phyloP scores from a whole-genome alignment of 1,140 invertebrate genomes.

The Sycophaga agraensis region DNA sequence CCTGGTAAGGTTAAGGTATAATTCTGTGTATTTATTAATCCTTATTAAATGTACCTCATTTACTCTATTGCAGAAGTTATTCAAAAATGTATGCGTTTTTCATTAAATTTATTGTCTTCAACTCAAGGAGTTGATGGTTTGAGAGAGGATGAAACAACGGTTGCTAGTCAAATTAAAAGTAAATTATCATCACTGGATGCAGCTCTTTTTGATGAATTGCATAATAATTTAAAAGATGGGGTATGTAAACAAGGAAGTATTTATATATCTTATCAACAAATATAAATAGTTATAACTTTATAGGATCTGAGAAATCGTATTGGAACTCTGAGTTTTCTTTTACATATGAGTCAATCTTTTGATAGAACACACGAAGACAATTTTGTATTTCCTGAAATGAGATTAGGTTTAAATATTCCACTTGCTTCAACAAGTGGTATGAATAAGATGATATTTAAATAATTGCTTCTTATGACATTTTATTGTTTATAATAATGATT shows the following conservation, averaged over 20 bases:
- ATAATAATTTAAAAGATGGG: constrained; percentile 51
- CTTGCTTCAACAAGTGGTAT: constrained; percentile 49
- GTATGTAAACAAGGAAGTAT: constrained; percentile 34
- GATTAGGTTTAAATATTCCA: constrained; percentile 41
- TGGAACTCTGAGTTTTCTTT: constrained; percentile 45
- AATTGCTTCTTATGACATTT: background rate
- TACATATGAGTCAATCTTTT: constrained; percentile 40
- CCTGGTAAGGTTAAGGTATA: constrained; percentile 45
- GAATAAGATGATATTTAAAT: background rate
- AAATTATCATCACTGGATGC: constrained; percentile 46
- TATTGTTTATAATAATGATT: constrained; percentile 18
- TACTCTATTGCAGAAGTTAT: constrained; percentile 21
- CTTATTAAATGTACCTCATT: background rate
- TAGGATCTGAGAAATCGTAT: constrained; percentile 48
- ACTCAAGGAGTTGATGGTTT: constrained; percentile 45
- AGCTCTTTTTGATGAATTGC: constrained; percentile 49
- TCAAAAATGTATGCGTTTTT: constrained; percentile 40
- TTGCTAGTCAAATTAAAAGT: constrained; percentile 47
- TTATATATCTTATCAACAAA: background rate
- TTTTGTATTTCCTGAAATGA: constrained; percentile 47
- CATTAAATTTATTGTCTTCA: constrained; percentile 48
- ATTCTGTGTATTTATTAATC: constrained; percentile 5
- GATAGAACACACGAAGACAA: constrained; percentile 42
- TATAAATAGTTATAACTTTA: constrained; percentile 23
- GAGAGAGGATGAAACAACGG: constrained; percentile 48